Base-by-base conservation (phyloP, 2,113 vertebrate genomes). In the Nothobranchius furzeri region DNA sequence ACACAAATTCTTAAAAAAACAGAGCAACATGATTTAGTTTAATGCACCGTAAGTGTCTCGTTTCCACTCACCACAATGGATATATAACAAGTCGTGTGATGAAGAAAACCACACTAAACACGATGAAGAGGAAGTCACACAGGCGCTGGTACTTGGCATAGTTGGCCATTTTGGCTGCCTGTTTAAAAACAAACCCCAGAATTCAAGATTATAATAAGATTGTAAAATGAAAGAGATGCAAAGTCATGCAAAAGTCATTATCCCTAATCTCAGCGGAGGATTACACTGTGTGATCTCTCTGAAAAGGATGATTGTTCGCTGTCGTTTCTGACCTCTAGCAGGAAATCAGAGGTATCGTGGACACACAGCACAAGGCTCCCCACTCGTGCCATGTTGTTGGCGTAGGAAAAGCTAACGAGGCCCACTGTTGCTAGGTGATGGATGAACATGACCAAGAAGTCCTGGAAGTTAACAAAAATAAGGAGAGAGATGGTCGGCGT, bases 101-200 rank as follows among this genome's bases (percentile, higher is more conserved):
- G 13, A 98, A 93, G 93, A 99, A 99, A 13, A 92, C 90, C 0
- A 93, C 90, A 64, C 92, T 89, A 65, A 99, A 99, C 74, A 95
- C 73, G 80, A 98, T 92, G 89, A 99, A 99, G 78, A 96, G 85
- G 62, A 90, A 85, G 85, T 98, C 97, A 75, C 97, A 99, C 6
- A 98, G 67, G 12, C 92, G 93, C 87, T 99, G 96, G 89, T 92
- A 96, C 86, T 97, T 97, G 82, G 96, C 96, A 54, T 99, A 99
- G 89, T 99, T 99, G 82, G 96, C 93, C 82, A 99, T 77, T 88
- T 99, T 99, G 84, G 96, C 98, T 82, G 94, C 94, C 98, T 99
- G 73, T 20, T 40, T 45, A 3, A 73, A 63, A 58, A 43, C 17
- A 61, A 35, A 68, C 37, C 6, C 37, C 6, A 40, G 37, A 30